A percentile compares a stretch with the other conserved stretches of the same genome.
Evolutionary conservation across 1,140 invertebrate genomes (phyloP).

Genomic region (Drosophila rufa): DNA sequence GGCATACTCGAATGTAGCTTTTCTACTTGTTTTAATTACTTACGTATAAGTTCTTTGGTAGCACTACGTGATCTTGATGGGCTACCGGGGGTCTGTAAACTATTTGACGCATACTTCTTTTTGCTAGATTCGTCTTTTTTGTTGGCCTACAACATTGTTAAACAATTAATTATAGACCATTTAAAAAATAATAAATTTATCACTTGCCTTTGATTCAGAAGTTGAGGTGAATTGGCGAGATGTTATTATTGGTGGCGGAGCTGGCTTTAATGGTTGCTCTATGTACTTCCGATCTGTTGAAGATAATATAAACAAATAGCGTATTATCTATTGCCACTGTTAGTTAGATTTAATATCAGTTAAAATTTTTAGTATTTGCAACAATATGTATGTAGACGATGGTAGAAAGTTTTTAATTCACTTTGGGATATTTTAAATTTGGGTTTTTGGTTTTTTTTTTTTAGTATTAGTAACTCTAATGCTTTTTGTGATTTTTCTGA

Average conservation of each 20-base stretch:
- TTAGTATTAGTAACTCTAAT: not conserved
- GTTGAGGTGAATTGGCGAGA: slow-evolving; percentile 85
- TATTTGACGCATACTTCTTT: slow-evolving; percentile 92
- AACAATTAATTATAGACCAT: not conserved
- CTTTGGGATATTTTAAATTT: not conserved
- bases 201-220: slow-evolving; percentile 32
- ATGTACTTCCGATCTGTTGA: slow-evolving; percentile 91
- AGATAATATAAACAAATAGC: slow-evolving; percentile 2
- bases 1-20: no score
- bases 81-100: slow-evolving; percentile 89
- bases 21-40: slow-evolving; percentile 81
- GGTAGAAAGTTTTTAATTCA: not conserved
- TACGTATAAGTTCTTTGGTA: slow-evolving; percentile 95
- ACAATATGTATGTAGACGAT: not conserved
- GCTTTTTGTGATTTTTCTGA: not conserved
- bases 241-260: slow-evolving; percentile 90
- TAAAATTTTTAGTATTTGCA: not conserved
- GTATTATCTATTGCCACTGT: not conserved
- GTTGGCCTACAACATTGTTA: slow-evolving; percentile 35
- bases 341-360: not conserved
- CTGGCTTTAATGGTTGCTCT: slow-evolving; percentile 91
- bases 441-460: not conserved
- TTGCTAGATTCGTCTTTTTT: slow-evolving; percentile 58
- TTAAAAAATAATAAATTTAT: not conserved
- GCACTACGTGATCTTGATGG: slow-evolving; percentile 93